Evolutionary conservation across 2,797 vertebrate genomes (phyloP), one percentile per base, ranked within the genome.

Genomic region (Somateria mollissima): DNA sequence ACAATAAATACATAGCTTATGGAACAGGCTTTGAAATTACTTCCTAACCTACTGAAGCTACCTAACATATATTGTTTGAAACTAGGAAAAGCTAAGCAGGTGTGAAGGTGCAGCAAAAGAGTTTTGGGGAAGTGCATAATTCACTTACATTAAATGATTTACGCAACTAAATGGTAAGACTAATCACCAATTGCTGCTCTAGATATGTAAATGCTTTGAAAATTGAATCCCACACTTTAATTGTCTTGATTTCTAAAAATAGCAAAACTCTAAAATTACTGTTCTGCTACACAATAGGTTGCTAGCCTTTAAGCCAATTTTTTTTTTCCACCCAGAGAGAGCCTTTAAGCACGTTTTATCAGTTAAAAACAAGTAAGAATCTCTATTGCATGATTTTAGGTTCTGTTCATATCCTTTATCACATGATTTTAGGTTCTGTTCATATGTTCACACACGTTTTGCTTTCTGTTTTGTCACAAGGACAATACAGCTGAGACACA

Each of bases 381-480:
- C 58, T 70, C 88, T 69, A 81, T 64, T 66, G 62, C 32, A 70
- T 15, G 3, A 90, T 90, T 83, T 75, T 37, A 20, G 21, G 8
- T 73, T 86, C 69, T 28, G 7, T n/a, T 84, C 34, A 45, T 77
- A 85, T 77, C 82, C 67, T 85, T 90, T 69, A 79, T 64, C 73
- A 62, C 32, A 66, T 17, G 3, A 90, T 90, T 83, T 75, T 37
- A 20, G 21, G 9, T 73, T 88, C 72, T 25, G 7, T n/a, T 84
- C 34, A 45, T 77, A 83, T 74, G 39, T 89, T 93, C 82, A 72
- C 20, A 16, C 3, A 47, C 15, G 56, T 76, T 36, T 67, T 87
- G n/a, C 65, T 53, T 84, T 90, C 74, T 83, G 49, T 83, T 87
- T 87, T 67, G 30, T 81, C 45, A 86, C 32, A 65, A 89, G 39